A percentile compares a stretch with the other conserved stretches of the same genome.
Conservation (phyloP, 2,888 invertebrate species). For the Mythimna pallens region DNA sequence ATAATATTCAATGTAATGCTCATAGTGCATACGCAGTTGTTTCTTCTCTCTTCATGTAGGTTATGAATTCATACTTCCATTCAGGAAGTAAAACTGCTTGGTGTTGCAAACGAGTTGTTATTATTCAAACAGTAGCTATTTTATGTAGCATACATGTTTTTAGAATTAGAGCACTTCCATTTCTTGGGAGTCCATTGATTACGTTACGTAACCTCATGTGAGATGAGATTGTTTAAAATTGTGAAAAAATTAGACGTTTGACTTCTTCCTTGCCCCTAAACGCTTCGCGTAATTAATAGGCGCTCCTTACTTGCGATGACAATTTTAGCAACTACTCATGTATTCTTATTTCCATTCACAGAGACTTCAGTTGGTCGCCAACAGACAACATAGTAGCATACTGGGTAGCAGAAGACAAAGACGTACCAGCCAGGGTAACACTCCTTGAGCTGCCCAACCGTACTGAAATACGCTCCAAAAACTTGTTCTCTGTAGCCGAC, state of each 20-base stretch:
- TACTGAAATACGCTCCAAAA: conserved; percentile 97
- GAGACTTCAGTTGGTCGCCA: conserved; percentile 99
- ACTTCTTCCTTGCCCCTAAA: too few species aligned
- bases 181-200: too few species aligned
- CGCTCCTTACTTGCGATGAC: not conserved
- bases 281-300: too few species aligned
- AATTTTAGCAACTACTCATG: not conserved
- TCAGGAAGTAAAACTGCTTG: conserved; percentile 13
- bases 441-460: conserved; percentile 97
- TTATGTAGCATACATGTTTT: too few species aligned
- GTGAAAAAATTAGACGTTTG: too few species aligned
- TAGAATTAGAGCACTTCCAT: too few species aligned
- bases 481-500: conserved; percentile 99
- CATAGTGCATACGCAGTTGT: not conserved
- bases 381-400: conserved; percentile 98
- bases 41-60: conserved; percentile 6
- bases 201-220: too few species aligned
- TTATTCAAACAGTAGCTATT: not conserved
- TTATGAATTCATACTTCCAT: not conserved
- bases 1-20: not conserved
- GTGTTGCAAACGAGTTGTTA: not conserved
- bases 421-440: conserved; percentile 98
- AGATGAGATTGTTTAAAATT: too few species aligned
- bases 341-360: conserved; percentile 67
- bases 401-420: conserved; percentile 99